Evolutionary conservation across 1,140 invertebrate genomes (phyloP), one percentile per base, ranked within the genome.

Genomic region (Microplitis demolitor): DNA sequence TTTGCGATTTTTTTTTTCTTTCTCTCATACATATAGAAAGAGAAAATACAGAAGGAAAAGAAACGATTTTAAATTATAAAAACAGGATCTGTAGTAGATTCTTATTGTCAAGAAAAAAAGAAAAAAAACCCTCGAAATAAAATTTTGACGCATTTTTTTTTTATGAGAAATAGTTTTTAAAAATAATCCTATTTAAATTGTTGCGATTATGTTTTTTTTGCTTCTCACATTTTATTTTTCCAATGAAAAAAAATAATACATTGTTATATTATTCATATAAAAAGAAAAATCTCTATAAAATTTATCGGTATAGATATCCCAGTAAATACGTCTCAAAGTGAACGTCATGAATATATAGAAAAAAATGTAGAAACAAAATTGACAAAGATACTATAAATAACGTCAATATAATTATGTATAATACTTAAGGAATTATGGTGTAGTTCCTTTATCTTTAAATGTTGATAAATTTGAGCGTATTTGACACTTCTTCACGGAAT

Each of bases 21-120:
- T n/a, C n/a, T n/a, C n/a, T n/a, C n/a, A n/a, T 14, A 64, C 54
- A 8, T 39, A 69, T 34, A n/a, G n/a, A n/a, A n/a, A n/a, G n/a
- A n/a, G n/a, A n/a, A n/a, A n/a, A n/a, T n/a, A n/a, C n/a, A n/a
- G n/a, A n/a, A 11, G 63, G 35, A 56, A 58, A 37, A 51, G n/a
- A 73, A 68, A 45, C 64, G 56, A 62, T 39, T 56, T 13, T 35
- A 62, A 3, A 13, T n/a, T n/a, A n/a, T n/a, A 62, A 60, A 62
- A 62, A 24, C 56, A 53, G 33, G 35, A 53, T 63, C 61, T 35
- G 37, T 35, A 62, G n/a, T 24, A 2, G 31, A 35, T 79, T 78
- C 78, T 78, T 81, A 82, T 84, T 86, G 84, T 86, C n/a, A 85
- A 86, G 84, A 84, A n/a, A n/a, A n/a, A n/a, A n/a, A n/a, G n/a